A percentile compares a stretch with the other conserved stretches of the same genome.
Evolutionary conservation across 2,113 vertebrate species (phyloP).

Genomic region (Naja naja): DNA sequence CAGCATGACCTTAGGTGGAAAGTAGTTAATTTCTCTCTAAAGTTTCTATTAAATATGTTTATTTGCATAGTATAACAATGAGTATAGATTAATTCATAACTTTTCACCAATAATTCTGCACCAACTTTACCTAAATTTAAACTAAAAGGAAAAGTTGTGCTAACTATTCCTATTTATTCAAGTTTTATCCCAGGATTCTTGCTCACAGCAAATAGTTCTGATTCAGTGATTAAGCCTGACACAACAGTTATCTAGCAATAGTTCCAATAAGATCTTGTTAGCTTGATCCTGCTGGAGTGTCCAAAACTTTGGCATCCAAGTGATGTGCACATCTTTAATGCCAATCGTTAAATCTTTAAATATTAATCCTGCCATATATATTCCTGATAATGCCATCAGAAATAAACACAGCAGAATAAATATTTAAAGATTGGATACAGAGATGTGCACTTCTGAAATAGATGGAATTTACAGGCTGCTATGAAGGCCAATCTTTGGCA

Average conservation of each 20-base stretch:
- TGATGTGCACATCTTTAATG: neutral
- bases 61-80: neutral
- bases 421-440: constrained; percentile 4
- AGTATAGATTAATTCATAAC: neutral
- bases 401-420: neutral
- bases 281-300: neutral
- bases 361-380: neutral
- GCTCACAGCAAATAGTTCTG: neutral
- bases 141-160: too few relatives aligned
- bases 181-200: neutral
- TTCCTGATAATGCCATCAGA: neutral
- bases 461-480: constrained; percentile 5
- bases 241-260: neutral
- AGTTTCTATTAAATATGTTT: neutral
- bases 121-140: neutral
- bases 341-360: neutral
- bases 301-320: neutral
- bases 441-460: neutral
- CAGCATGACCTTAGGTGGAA: neutral
- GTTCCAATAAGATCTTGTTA: constrained; percentile 2
- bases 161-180: neutral
- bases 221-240: neutral
- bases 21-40: neutral
- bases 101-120: neutral
- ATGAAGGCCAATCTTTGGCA: neutral